Evolutionary conservation across 2,797 vertebrate genomes (phyloP), one percentile per base, ranked within the genome.

Genomic region (Esox lucius): DNA sequence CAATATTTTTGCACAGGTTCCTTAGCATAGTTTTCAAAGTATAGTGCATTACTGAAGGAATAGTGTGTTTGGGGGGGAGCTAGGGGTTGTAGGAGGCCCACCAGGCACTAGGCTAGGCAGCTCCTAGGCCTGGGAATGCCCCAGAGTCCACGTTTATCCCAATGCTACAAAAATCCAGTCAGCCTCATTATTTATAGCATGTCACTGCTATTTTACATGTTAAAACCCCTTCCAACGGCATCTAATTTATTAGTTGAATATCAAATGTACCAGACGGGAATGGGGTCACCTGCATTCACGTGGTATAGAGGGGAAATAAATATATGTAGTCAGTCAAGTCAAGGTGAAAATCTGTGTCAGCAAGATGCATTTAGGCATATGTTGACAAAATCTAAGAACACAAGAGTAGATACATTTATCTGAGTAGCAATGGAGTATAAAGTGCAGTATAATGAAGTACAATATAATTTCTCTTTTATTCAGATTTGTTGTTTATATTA

Each of bases 161-260:
- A 74, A 83, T 77, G 53, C 90, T 78, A 88, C 85, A 88, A 93
- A 93, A 94, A 93, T 94, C 91, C 82, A 87, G 85, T 87, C 91
- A 65, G 90, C 93, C 94, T 95, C 93, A 94, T 95, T 95, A 95
- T 94, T 95, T 95, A 46, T 46, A 94, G 92, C 90, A 92, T 95
- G 94, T 94, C 94, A 95, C 91, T 80, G 70, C 93, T 95, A 94
- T 93, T 95, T 94, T 95, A 94, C 94, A 95, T 95, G 93, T 93
- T 94, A 94, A 94, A 93, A 88, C 91, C 91, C 88, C 88, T 77
- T 39, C 22, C 86, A 86, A 84, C 88, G 81, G 91, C 92, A 92
- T 93, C 91, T 94, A 91, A 95, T 95, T 95, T 95, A 95, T 95
- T 92, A 92, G 85, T 83, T 81, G 92, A 90, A 92, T 93, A 90